Evolutionary conservation across 2,888 invertebrate species (phyloP).

Genomic region (Morpho deidamia): DNA sequence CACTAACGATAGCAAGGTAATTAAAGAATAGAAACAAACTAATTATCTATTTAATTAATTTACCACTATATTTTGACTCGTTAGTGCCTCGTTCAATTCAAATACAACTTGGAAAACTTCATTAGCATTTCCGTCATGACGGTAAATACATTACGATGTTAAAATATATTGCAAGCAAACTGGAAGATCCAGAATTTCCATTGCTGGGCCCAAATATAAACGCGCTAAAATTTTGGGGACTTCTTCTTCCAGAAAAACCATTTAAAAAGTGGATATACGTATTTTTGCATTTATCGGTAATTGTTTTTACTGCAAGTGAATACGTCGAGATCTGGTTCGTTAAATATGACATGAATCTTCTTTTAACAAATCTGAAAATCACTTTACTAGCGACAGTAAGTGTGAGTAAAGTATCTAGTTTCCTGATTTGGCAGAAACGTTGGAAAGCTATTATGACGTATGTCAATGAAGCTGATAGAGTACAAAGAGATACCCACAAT

Average conservation of each 20-base stretch:
- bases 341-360: slow-evolving; percentile 48
- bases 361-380: slow-evolving; percentile 59
- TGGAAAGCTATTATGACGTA: slow-evolving; percentile 57
- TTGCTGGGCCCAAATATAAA: slow-evolving; percentile 60
- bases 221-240: slow-evolving; percentile 58
- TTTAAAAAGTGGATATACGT: slow-evolving; percentile 43
- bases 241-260: slow-evolving; percentile 47
- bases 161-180: slow-evolving; percentile 36
- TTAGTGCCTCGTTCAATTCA: not conserved
- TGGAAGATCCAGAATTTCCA: slow-evolving; percentile 53
- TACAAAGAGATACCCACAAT: slow-evolving; percentile 37
- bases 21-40: not conserved
- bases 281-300: slow-evolving; percentile 47
- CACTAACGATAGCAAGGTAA: not conserved
- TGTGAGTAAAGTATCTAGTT: slow-evolving; percentile 50
- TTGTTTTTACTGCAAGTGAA: slow-evolving; percentile 51
- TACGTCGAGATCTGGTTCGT: slow-evolving; percentile 61
- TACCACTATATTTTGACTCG: not conserved
- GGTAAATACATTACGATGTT: slow-evolving; percentile 31
- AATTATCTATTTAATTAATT: not conserved
- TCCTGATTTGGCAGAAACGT: slow-evolving; percentile 49
- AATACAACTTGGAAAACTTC: not conserved
- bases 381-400: slow-evolving; percentile 59
- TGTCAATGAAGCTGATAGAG: slow-evolving; percentile 48
- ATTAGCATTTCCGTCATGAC: not conserved